These are phyloP conservation scores for Bufotes viridis DNA, from an alignment of 2,797 vertebrate genomes.

Conservation along the genomic window DNA sequence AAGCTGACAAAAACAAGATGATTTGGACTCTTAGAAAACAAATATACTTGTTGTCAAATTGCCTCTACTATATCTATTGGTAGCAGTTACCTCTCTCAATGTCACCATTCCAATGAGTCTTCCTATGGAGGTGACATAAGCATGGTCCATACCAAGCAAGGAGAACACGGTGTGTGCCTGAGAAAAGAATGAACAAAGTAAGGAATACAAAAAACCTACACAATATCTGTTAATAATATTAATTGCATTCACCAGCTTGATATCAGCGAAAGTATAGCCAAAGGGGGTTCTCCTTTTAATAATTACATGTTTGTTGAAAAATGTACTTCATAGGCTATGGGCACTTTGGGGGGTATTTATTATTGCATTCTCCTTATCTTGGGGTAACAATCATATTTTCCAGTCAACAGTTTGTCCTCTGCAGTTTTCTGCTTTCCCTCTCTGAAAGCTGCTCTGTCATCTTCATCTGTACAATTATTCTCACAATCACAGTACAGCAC, in stretches of 20 bases:
- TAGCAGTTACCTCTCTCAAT: constrained; percentile 88
- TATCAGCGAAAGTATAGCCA: neutral
- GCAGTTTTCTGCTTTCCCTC: too few species aligned
- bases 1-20: constrained; percentile 73
- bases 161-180: constrained; percentile 97
- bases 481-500: too few species aligned
- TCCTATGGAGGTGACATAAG: constrained; percentile 95
- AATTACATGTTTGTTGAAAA: neutral
- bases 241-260: neutral
- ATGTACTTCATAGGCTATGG: too few species aligned
- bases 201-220: constrained; percentile 50
- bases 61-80: neutral
- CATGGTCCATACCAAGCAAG: constrained; percentile 91
- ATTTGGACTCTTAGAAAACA: neutral
- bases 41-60: neutral
- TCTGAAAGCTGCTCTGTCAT: too few species aligned
- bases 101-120: constrained; percentile 94
- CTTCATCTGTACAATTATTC: too few species aligned
- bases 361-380: too few species aligned
- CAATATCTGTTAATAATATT: neutral
- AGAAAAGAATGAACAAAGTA: constrained; percentile 27
- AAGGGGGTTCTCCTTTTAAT: neutral
- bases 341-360: too few species aligned
- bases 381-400: too few species aligned
- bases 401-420: too few species aligned